Evolutionary conservation across 2,888 invertebrate genomes (phyloP).

Genomic region (Hyposoter dolosus): DNA sequence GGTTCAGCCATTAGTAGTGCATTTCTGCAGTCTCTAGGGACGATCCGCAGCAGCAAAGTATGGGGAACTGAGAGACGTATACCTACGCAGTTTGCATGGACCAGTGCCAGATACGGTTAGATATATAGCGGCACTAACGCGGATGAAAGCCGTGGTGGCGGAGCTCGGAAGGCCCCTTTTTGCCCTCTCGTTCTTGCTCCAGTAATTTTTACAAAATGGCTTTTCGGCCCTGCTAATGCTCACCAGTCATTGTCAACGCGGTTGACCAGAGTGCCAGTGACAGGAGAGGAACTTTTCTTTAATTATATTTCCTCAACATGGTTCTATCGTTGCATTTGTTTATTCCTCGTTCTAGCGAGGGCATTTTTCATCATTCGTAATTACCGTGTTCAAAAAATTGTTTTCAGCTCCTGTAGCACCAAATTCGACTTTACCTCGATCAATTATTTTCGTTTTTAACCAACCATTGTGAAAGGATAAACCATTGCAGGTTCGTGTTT

Average conservation of each 20-base stretch:
- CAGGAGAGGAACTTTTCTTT: slow-evolving; percentile 13
- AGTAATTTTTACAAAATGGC: slow-evolving; percentile 79
- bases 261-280: slow-evolving; percentile 48
- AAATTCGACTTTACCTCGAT: background rate
- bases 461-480: background rate
- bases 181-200: slow-evolving; percentile 71
- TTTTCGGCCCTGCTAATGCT: slow-evolving; percentile 71
- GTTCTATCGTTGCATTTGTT: background rate
- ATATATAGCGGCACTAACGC: slow-evolving; percentile 37
- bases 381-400: background rate
- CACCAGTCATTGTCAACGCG: slow-evolving; percentile 52
- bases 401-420: background rate
- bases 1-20: slow-evolving; percentile 81
- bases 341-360: background rate
- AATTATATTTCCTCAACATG: slow-evolving; percentile 21
- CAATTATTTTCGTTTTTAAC: background rate
- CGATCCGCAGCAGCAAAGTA: slow-evolving; percentile 54
- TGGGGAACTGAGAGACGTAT: slow-evolving; percentile 50
- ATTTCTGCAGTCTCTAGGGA: slow-evolving; percentile 80
- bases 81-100: slow-evolving; percentile 41
- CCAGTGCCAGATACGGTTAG: slow-evolving; percentile 57
- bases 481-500: background rate
- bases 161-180: slow-evolving; percentile 67
- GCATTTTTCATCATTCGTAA: background rate
- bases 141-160: slow-evolving; percentile 41